Base-by-base conservation (phyloP, 2,888 invertebrate species). In the Nemapogon koenigi region DNA sequence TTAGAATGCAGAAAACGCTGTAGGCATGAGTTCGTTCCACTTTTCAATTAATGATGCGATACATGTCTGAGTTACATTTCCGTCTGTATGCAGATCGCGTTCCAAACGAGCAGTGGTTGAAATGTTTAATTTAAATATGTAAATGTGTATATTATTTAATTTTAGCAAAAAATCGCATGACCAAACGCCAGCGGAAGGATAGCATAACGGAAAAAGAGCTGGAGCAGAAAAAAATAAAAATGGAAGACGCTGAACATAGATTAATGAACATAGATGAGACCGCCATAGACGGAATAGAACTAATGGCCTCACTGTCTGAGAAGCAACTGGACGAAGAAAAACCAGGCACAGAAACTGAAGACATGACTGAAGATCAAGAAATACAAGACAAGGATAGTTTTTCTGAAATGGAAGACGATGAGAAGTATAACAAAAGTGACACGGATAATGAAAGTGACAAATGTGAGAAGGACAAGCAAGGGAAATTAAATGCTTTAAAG, bases 101-200 rank as follows among this genome's bases (percentile, higher is more conserved):
- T n/a, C n/a, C n/a, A n/a, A n/a, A n/a, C n/a, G n/a, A n/a, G n/a
- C n/a, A n/a, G n/a, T n/a, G n/a, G n/a, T n/a, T n/a, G n/a, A n/a
- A n/a, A n/a, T n/a, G n/a, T n/a, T n/a, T n/a, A n/a, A n/a, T n/a
- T n/a, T n/a, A n/a, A n/a, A n/a, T n/a, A n/a, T n/a, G n/a, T n/a
- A n/a, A n/a, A n/a, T n/a, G n/a, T n/a, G n/a, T n/a, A 7, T 13
- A 41, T 50, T 16, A 46, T 52, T 38, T 54, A 47, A 49, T 51
- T 50, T 39, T 48, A 69, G 67, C 61, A 1, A 67, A 76, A 62
- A 65, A 71, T 37, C 60, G 80, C 33, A 70, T 69, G 22, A 61
- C 75, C 3, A 72, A 73, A 52, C 72, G 85, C 31, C 62, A 84
- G 49, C 62, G 85, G 37, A 81, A 86, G 55, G 82, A 87, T 61